phyloP scores from a whole-genome alignment of 1,140 invertebrate genomes.

The Trissolcus basalis region DNA sequence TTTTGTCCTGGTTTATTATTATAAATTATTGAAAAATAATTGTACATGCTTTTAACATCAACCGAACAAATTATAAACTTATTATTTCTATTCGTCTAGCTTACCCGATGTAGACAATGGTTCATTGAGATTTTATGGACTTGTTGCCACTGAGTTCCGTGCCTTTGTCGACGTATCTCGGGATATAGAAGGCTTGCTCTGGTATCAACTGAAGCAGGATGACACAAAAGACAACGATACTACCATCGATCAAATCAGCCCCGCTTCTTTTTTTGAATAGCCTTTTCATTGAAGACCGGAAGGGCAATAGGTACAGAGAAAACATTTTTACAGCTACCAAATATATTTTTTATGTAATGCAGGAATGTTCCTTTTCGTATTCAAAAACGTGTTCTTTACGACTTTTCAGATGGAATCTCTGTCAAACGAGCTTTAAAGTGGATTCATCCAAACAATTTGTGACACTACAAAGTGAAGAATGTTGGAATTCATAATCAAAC shows the following conservation, averaged over 20 bases:
- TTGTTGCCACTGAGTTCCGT: conserved; percentile 63
- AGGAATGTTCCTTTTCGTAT: not conserved
- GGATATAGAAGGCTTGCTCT: conserved; percentile 56
- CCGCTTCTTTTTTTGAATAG: conserved; percentile 57
- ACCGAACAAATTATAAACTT: conserved; percentile 18
- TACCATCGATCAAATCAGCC: conserved; percentile 44
- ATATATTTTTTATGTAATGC: not conserved
- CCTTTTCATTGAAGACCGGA: conserved; percentile 66
- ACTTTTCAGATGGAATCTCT: conserved; percentile 61
- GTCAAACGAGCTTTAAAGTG: conserved; percentile 27
- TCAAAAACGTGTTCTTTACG: not conserved
- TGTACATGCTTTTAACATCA: too few species aligned
- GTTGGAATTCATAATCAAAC: conserved; percentile 14
- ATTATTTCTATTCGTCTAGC: conserved; percentile 50
- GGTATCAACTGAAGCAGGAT: conserved; percentile 50
- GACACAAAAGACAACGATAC: conserved; percentile 52
- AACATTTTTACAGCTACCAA: not conserved
- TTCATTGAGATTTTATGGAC: conserved; percentile 60
- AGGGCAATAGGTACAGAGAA: conserved; percentile 62
- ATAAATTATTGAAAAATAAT: too few species aligned
- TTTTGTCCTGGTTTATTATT: too few species aligned
- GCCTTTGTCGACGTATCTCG: conserved; percentile 39
- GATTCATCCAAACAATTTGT: conserved; percentile 34
- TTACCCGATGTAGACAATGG: conserved; percentile 57
- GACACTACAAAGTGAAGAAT: conserved; percentile 34